These are phyloP conservation scores for Hippocampus abdominalis DNA, from an alignment of 2,113 vertebrate species.

Conservation along the genomic window DNA sequence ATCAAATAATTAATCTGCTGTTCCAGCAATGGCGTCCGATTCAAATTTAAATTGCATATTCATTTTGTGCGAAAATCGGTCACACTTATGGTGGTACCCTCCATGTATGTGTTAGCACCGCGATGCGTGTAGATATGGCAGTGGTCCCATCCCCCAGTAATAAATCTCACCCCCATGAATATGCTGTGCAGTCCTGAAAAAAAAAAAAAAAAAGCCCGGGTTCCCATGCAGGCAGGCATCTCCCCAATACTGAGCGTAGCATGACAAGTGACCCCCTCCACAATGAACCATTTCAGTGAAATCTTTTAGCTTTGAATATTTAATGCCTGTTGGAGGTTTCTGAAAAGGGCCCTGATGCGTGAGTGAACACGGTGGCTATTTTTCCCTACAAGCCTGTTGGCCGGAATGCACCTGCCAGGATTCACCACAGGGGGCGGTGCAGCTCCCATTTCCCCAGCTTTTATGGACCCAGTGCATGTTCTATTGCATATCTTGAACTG, in stretches of 20 bases:
- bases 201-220: slow-evolving; percentile 18
- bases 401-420: slow-evolving; percentile 37
- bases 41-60: neutral
- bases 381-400: slow-evolving; percentile 18
- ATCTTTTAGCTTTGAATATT: slow-evolving; percentile 54
- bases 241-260: slow-evolving; percentile 34
- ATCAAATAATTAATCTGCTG: neutral
- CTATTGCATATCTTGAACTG: neutral
- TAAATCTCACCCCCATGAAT: slow-evolving; percentile 16
- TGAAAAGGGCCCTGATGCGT: neutral
- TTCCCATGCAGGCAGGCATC: slow-evolving; percentile 13
- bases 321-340: slow-evolving; percentile 38
- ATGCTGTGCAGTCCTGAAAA: slow-evolving; percentile 4
- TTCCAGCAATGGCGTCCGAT: neutral
- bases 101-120: slow-evolving; percentile 5
- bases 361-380: slow-evolving; percentile 1
- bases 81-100: neutral
- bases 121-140: slow-evolving; percentile 7
- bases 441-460: slow-evolving; percentile 20
- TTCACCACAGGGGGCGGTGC: slow-evolving; percentile 48
- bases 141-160: slow-evolving; percentile 42
- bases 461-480: neutral
- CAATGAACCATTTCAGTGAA: slow-evolving; percentile 63
- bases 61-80: neutral
- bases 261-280: slow-evolving; percentile 54